Conservation (phyloP, 2,113 vertebrate genomes). For the Chamaea fasciata region DNA sequence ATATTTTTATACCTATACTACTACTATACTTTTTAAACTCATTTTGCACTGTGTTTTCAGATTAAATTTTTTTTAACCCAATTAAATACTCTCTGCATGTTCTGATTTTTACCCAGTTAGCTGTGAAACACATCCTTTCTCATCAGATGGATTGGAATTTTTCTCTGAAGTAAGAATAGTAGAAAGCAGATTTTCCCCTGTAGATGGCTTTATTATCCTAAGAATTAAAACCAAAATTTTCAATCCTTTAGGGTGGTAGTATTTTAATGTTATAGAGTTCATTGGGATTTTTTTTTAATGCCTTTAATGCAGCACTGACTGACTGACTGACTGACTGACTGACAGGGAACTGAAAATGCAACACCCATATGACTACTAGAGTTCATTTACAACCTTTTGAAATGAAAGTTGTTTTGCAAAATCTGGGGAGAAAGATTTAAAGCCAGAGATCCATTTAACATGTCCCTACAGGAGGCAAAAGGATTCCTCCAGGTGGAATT, state of each 20-base stretch:
- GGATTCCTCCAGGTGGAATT: conserved; percentile 2
- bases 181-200: not conserved
- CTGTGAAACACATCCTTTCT: not conserved
- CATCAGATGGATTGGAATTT: not conserved
- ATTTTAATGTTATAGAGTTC: not conserved
- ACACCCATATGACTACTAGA: not conserved
- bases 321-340: not conserved
- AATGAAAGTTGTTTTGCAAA: not conserved
- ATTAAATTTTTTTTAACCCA: not conserved
- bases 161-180: not conserved
- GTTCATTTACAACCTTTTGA: not conserved
- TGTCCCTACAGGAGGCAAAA: not conserved
- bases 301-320: not conserved
- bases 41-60: not conserved
- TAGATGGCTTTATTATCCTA: not conserved
- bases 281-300: not conserved
- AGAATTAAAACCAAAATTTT: not conserved
- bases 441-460: not conserved
- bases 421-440: not conserved
- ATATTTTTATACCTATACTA: not conserved
- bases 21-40: not conserved
- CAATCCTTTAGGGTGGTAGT: not conserved
- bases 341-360: not conserved
- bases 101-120: not conserved
- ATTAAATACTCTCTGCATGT: not conserved